phyloP scores from a whole-genome alignment of 2,113 vertebrate species.

The Sus scrofa region T2T-Sscrofa CM000827.6:102585501-102586000 shows the following conservation, averaged over 20 bases:
- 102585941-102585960: slow-evolving; percentile 1
- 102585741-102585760: slow-evolving; percentile 43
- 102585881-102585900: slow-evolving; percentile 54
- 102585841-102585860: slow-evolving; percentile 15
- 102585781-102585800: background rate
- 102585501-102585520: background rate
- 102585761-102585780: slow-evolving; percentile 53
- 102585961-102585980: background rate
- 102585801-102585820: background rate
- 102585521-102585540: background rate
- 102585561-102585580: background rate
- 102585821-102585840: slow-evolving; percentile 35
- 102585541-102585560: background rate
- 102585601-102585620: slow-evolving; percentile 36
- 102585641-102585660: background rate
- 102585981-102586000: background rate
- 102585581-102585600: background rate
- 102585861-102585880: background rate
- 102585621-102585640: background rate
- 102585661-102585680: slow-evolving; percentile 23
- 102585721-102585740: slow-evolving; percentile 46
- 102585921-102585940: slow-evolving; percentile 2
- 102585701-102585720: background rate
- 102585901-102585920: slow-evolving; percentile 48
- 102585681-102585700: slow-evolving; percentile 63